Evolutionary conservation across 2,113 vertebrate genomes (phyloP).

Genomic region (Dipodomys stephensi): DNA sequence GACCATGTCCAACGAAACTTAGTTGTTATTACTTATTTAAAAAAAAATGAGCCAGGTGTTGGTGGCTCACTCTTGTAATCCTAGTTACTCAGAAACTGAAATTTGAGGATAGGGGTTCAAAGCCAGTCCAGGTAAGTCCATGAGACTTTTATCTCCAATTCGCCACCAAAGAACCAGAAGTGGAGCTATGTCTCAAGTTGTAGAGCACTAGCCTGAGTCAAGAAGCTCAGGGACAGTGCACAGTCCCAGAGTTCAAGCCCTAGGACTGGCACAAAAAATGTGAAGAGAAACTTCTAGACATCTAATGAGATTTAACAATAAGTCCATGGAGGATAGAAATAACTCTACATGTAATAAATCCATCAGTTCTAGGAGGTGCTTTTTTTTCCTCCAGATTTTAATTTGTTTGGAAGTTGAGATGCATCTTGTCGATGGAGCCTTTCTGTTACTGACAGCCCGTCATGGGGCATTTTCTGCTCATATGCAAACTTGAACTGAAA

Average conservation of each 20-base stretch:
- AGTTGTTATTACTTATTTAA: not conserved
- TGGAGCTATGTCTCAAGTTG: too few species aligned
- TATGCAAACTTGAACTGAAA: not conserved
- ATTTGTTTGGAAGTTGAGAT: not conserved
- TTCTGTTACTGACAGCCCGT: not conserved
- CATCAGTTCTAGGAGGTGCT: not conserved
- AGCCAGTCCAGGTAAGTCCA: too few species aligned
- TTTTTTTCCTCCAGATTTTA: not conserved
- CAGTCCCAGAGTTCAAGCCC: too few species aligned
- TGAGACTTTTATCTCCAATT: too few species aligned
- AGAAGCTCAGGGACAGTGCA: too few species aligned
- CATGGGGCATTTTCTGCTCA: not conserved
- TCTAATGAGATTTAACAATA: slow-evolving; percentile 26
- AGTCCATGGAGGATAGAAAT: not conserved
- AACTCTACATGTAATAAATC: not conserved
- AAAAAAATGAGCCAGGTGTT: too few species aligned
- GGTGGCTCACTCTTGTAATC: too few species aligned
- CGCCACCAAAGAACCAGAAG: too few species aligned
- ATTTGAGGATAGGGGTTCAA: too few species aligned
- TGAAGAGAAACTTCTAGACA: not conserved
- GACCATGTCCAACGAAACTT: not conserved
- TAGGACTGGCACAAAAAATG: not conserved
- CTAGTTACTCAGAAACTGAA: too few species aligned
- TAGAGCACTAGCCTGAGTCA: too few species aligned
- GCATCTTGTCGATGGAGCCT: not conserved